These are phyloP conservation scores for Plotosus lineatus DNA, from an alignment of 2,113 vertebrate species.

Conservation along the genomic window DNA sequence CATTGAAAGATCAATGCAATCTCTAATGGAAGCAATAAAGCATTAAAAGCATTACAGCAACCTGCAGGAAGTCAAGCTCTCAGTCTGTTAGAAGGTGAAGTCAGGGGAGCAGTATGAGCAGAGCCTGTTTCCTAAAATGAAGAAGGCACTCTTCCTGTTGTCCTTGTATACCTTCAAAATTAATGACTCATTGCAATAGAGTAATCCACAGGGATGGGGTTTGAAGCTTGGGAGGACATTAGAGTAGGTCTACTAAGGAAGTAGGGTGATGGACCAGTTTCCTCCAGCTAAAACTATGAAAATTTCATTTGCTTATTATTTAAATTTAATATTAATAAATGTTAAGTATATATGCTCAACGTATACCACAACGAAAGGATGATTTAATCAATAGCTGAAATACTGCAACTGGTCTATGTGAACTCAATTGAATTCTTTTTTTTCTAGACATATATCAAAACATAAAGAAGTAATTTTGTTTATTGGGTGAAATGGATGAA, in stretches of 20 bases:
- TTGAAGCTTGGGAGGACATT: not conserved
- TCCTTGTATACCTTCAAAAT: constrained; percentile 50
- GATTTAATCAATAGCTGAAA: not conserved
- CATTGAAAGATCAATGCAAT: constrained; percentile 13
- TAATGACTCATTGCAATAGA: not conserved
- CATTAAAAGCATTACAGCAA: constrained; percentile 10
- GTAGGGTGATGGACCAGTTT: not conserved
- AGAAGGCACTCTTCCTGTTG: constrained; percentile 26
- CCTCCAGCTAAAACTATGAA: constrained; percentile 19
- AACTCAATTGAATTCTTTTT: not conserved
- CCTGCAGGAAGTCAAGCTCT: constrained; percentile 36
- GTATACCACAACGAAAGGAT: not conserved
- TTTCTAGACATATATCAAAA: too few relatives aligned
- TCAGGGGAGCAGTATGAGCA: constrained; percentile 19
- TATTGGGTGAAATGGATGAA: not conserved
- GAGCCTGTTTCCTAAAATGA: constrained; percentile 28
- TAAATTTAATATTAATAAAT: not conserved
- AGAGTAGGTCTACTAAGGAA: not conserved
- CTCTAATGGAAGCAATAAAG: constrained; percentile 30
- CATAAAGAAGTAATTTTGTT: not conserved
- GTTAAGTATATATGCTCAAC: not conserved
- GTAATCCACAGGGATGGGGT: not conserved
- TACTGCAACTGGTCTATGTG: not conserved
- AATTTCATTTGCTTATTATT: not conserved
- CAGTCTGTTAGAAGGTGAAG: not conserved